Base-by-base conservation (phyloP, 2,888 invertebrate species). In the Cheilosia variabilis region DNA sequence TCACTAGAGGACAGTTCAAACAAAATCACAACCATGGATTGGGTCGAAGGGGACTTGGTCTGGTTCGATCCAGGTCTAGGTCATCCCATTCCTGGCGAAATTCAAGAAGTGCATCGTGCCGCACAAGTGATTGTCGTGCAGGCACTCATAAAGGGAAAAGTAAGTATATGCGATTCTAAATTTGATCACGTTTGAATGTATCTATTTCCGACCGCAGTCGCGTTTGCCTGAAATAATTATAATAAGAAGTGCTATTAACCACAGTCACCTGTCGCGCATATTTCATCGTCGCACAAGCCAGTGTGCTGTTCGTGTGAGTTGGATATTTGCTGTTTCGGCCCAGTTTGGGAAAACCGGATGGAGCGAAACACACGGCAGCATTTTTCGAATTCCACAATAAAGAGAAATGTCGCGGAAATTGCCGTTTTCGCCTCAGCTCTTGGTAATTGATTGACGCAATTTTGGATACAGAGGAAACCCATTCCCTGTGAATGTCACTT, bases 21-120 rank as follows among this genome's bases (percentile, higher is more conserved):
- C 41, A 10, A 65, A 78, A 55, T 1, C 10, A 45, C 41, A 68
- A 87, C 52, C 22, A 92, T 93, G 93, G 95, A 95, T 91, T 95
- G 95, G 95, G 92, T 93, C 89, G 94, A 95, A 94, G 97, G 98
- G 82, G 97, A 98, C 92, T 94, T 97, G 92, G 97, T 98, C 90
- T 98, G 98, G 98, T 98, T 98, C 93, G 97, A 98, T 93, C 96
- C 97, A 57, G 97, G 97, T 52, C 95, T 97, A 89, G 96, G 97
- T 88, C 97, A 97, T 92, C 97, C 97, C 89, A 94, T 98, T 89
- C 98, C 98, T 63, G 98, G 98, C 78, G 96, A 97, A 93, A 96
- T 98, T 87, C 93, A 97, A 89, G 98, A 98, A 93, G 96, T 96
- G 89, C 97, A 98, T 93, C 95, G 96, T 83, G 96, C 97, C 55